phyloP scores from a whole-genome alignment of 1,140 invertebrate genomes.

The Asobara japonica region DNA sequence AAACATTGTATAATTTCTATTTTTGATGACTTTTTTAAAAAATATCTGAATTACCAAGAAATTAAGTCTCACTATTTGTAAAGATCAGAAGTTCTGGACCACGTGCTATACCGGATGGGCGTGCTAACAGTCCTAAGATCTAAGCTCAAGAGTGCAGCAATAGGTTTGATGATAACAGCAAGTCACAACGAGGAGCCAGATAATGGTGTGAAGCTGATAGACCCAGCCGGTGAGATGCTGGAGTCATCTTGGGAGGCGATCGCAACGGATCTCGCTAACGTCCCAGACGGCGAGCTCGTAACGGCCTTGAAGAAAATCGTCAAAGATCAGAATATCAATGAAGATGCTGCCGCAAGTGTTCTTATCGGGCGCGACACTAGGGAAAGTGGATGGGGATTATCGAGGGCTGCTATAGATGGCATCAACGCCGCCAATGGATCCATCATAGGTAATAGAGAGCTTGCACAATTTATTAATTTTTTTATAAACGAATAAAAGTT shows the following conservation, averaged over 20 bases:
- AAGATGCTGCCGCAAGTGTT: slow-evolving; percentile 69
- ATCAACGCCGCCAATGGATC: slow-evolving; percentile 74
- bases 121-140: slow-evolving; percentile 89
- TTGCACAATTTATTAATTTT: too few relatives aligned
- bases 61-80: slow-evolving; percentile 38
- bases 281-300: slow-evolving; percentile 67
- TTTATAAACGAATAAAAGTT: too few relatives aligned
- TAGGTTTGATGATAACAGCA: slow-evolving; percentile 98
- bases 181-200: slow-evolving; percentile 97
- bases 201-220: slow-evolving; percentile 97
- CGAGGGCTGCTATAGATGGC: slow-evolving; percentile 79
- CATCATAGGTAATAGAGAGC: too few relatives aligned
- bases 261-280: slow-evolving; percentile 87
- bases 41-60: too few relatives aligned
- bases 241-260: slow-evolving; percentile 89
- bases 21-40: too few relatives aligned
- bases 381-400: slow-evolving; percentile 74
- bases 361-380: slow-evolving; percentile 71
- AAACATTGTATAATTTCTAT: too few relatives aligned
- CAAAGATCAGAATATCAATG: slow-evolving; percentile 73
- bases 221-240: slow-evolving; percentile 96
- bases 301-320: slow-evolving; percentile 67
- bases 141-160: slow-evolving; percentile 77
- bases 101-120: slow-evolving; percentile 94
- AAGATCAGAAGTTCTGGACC: slow-evolving; percentile 83